Conservation (phyloP, 2,113 vertebrate genomes). For the Gymnocephalus cernua region DNA sequence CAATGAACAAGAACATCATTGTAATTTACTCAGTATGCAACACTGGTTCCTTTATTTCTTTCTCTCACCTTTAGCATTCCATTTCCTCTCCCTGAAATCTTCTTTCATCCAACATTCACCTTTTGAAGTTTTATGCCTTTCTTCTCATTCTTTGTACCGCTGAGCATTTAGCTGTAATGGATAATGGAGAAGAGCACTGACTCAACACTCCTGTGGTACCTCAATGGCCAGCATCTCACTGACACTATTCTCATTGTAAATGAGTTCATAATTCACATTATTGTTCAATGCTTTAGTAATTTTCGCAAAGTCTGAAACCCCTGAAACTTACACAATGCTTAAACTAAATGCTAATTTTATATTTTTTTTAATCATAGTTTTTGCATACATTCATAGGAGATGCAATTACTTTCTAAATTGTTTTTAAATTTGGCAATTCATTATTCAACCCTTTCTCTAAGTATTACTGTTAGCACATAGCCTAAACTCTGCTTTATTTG, state of each 20-base stretch:
- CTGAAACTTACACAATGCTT: not conserved
- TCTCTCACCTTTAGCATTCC: not conserved
- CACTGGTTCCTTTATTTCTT: conserved; percentile 13
- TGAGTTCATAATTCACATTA: conserved; percentile 27
- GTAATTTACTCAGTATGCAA: not conserved
- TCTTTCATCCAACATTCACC: conserved; percentile 40
- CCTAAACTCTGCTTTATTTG: not conserved
- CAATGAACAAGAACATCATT: conserved; percentile 16
- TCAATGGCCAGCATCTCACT: conserved; percentile 26
- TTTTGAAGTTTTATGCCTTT: conserved; percentile 55
- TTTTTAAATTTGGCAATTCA: not conserved
- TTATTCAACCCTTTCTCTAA: not conserved
- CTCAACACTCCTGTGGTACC: conserved; percentile 31
- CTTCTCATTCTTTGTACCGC: conserved; percentile 42
- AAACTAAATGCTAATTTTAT: not conserved
- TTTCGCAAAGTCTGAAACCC: not conserved
- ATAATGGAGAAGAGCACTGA: conserved; percentile 43
- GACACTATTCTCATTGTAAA: conserved; percentile 13
- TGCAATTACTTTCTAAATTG: not conserved
- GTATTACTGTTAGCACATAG: not conserved
- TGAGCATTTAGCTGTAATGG: conserved; percentile 46
- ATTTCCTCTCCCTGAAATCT: conserved; percentile 15
- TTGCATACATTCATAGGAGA: not conserved
- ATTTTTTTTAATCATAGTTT: not conserved
- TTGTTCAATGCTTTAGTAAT: not conserved